A percentile compares a stretch with the other conserved stretches of the same genome.
Conservation (phyloP, 2,797 vertebrate genomes). For the Tapirus indicus region DNA sequence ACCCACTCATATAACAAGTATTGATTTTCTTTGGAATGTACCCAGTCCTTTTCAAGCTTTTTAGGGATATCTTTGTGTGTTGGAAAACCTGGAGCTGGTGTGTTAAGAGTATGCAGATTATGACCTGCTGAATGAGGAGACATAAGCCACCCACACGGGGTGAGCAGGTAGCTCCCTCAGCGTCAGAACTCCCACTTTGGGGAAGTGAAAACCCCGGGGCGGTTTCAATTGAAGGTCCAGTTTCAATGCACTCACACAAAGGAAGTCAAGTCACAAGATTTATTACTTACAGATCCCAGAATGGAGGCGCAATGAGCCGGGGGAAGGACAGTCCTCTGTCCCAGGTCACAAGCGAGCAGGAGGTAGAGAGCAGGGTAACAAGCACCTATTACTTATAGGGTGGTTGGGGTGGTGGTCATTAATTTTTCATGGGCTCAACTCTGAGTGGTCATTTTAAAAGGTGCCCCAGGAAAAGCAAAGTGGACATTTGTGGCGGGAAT, state of each 20-base stretch:
- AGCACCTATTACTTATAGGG: neutral
- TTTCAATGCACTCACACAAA: neutral
- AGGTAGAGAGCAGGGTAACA: neutral
- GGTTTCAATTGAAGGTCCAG: neutral
- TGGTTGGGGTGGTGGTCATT: neutral
- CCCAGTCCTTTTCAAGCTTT: neutral
- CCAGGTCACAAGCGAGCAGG: neutral
- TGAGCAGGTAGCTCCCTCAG: neutral
- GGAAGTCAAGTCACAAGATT: neutral
- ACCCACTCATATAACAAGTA: neutral
- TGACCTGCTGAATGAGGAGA: neutral
- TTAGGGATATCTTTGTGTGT: neutral
- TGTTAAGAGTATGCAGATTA: neutral
- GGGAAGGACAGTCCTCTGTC: neutral
- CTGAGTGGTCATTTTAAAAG: neutral
- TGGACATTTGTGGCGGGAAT: neutral
- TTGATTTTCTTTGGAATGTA: neutral
- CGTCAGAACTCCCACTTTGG: neutral
- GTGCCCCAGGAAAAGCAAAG: neutral
- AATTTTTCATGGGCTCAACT: neutral
- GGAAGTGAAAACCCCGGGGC: neutral
- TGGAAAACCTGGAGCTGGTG: neutral
- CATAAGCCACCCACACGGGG: neutral
- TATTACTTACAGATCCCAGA: neutral
- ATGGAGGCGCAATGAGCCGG: neutral